Evolutionary conservation across 1,140 invertebrate genomes (phyloP).

Genomic region (Brachystomella parvula): DNA sequence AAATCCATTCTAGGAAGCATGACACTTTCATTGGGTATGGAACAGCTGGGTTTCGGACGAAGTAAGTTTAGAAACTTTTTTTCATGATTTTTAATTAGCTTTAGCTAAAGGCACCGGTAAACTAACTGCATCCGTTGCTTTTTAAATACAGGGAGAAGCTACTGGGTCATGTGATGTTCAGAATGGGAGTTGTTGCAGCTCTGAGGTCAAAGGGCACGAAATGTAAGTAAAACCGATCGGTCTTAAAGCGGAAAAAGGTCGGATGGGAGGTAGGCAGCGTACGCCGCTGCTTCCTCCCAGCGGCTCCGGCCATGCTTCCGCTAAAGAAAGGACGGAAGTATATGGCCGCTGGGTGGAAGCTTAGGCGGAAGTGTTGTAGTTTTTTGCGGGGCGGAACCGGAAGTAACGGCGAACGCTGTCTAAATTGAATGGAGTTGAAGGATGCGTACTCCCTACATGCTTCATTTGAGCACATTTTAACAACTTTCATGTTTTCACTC

Average conservation of each 20-base stretch:
- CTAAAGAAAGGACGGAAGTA: too few relatives aligned
- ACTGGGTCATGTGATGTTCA: constrained; percentile 78
- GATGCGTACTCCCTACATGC: too few relatives aligned
- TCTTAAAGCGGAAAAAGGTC: too few relatives aligned
- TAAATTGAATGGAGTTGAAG: too few relatives aligned
- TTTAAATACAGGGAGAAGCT: constrained; percentile 58
- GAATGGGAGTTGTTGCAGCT: constrained; percentile 86
- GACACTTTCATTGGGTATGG: constrained; percentile 48
- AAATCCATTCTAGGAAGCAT: constrained; percentile 7
- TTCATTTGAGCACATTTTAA: background rate
- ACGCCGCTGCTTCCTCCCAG: too few relatives aligned
- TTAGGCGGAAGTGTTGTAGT: too few relatives aligned
- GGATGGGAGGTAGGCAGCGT: too few relatives aligned
- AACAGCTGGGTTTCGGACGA: constrained; percentile 61
- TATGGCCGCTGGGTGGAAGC: too few relatives aligned
- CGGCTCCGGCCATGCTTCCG: too few relatives aligned
- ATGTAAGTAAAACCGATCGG: constrained; percentile 49
- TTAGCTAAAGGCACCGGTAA: background rate
- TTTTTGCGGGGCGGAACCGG: too few relatives aligned
- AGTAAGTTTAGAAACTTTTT: constrained; percentile 46
- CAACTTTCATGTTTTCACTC: constrained; percentile 1
- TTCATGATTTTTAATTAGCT: background rate
- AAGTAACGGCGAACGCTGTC: too few relatives aligned
- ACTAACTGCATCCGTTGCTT: background rate
- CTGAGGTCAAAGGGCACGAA: constrained; percentile 69